Percentiles rank a stretch among this genome's conserved stretches.
phyloP scores from a whole-genome alignment of 2,888 invertebrate genomes.

The Koerneria pararmatus region DNA sequence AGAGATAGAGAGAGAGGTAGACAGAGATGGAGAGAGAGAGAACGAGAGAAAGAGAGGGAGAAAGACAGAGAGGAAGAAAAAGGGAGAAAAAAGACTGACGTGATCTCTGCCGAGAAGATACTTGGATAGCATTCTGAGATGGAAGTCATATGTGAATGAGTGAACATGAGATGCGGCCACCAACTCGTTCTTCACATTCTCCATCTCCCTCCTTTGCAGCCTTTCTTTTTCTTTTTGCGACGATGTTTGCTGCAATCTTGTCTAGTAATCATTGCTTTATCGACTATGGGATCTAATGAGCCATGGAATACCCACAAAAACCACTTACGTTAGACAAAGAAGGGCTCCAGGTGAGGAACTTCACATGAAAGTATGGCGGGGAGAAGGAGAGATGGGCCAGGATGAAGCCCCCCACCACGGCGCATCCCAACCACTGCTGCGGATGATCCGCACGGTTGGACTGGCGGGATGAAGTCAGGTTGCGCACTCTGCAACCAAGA shows the following conservation, averaged over 20 bases:
- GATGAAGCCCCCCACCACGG: conserved; percentile 35
- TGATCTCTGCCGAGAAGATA: conserved; percentile 38
- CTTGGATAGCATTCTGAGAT: conserved; percentile 39
- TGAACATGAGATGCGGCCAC: conserved; percentile 46
- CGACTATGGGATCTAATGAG: neutral
- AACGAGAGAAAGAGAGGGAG: no score
- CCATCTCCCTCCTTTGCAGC: conserved; percentile 11
- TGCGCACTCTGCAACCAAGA: no score
- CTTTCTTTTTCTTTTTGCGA: conserved; percentile 2
- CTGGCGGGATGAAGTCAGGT: no score
- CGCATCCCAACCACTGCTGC: conserved; percentile 30
- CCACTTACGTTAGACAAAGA: neutral
- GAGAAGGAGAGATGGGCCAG: conserved; percentile 36
- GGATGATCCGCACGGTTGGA: no score
- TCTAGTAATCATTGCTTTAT: neutral
- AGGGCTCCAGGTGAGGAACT: conserved; percentile 32
- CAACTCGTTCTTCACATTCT: conserved; percentile 32
- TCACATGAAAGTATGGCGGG: conserved; percentile 43
- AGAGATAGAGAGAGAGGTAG: no score
- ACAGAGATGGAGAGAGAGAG: no score
- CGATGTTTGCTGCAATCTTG: neutral
- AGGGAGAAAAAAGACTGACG: conserved; percentile 19
- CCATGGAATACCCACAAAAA: neutral
- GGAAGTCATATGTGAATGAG: conserved; percentile 59
- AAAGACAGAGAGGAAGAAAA: no score